Base-by-base conservation (phyloP, 2,888 invertebrate genomes). In the Galeruca laticollis region DNA sequence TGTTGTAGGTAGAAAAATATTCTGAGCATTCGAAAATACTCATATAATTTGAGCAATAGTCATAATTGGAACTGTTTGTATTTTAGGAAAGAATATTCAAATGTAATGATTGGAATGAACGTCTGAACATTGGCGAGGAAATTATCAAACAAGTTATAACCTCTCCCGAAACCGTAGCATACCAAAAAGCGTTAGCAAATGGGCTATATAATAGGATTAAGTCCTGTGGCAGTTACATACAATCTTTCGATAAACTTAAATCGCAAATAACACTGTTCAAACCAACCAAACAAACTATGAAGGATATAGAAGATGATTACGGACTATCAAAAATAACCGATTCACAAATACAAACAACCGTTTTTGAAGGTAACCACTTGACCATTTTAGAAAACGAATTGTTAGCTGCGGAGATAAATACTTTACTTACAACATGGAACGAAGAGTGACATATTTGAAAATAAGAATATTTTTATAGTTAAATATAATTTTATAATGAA, bases 321-420 rank as follows among this genome's bases (percentile, higher is more conserved):
- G 90, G 90, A 18, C 82, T 94, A 0, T 88, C 89, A 0, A 87
- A 88, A 81, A 82, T 88, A 26, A 90, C 90, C 0, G 87, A 87
- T 31, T 86, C 87, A 0, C 86, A 86, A 2, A 87, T 93, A 0
- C 87, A 87, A 0, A 86, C 93, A 0, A 88, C 90, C 77, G 88
- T 87, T 57, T 85, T 92, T n/a, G 92, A 93, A 78, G 94, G 94
- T 10, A 91, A 92, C 80, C 94, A 94, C 78, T 82, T 88, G 0
- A 89, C 90, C 49, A 92, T 94, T 77, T 80, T 94, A 75, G 90
- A 92, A 13, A 92, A 90, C 78, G 86, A 88, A 60, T 89, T 89
- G 75, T 85, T 90, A 60, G 88, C 90, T 0, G 87, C 89, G 70
- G 86, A 90, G n/a, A 89, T 92, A 35, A 91, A 91, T 54, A 33